phyloP scores from a whole-genome alignment of 2,888 invertebrate genomes.

The Nymphalis polychloros region DNA sequence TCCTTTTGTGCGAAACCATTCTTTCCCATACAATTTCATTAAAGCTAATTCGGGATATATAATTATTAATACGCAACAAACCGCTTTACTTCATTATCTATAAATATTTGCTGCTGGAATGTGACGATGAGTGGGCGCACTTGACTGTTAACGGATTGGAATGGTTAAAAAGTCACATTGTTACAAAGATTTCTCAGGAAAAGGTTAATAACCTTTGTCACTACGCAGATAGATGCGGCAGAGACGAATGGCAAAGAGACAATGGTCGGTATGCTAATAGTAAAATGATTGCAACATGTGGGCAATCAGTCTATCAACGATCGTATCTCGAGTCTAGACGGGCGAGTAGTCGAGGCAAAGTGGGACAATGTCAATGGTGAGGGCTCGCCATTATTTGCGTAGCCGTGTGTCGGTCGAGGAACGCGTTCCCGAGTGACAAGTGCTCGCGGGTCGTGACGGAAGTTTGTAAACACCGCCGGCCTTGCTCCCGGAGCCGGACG shows the following conservation, averaged over 20 bases:
- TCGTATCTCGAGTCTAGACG: slow-evolving; percentile 71
- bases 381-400: slow-evolving; percentile 79
- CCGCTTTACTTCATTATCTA: not conserved
- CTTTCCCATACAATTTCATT: not conserved
- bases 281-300: slow-evolving; percentile 52
- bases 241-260: slow-evolving; percentile 29
- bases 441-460: slow-evolving; percentile 70
- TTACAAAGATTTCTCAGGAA: slow-evolving; percentile 25
- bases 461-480: slow-evolving; percentile 79
- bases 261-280: slow-evolving; percentile 44
- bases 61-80: not conserved
- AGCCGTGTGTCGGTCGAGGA: slow-evolving; percentile 69
- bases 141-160: slow-evolving; percentile 32
- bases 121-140: slow-evolving; percentile 27
- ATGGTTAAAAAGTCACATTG: slow-evolving; percentile 29
- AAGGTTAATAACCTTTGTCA: slow-evolving; percentile 39
- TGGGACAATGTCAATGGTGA: slow-evolving; percentile 77
- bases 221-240: slow-evolving; percentile 22
- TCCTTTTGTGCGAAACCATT: not conserved
- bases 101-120: slow-evolving; percentile 25
- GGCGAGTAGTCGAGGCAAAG: slow-evolving; percentile 58
- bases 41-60: not conserved
- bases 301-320: slow-evolving; percentile 63
- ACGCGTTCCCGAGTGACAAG: slow-evolving; percentile 67
- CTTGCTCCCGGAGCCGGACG: slow-evolving; percentile 65